These are phyloP conservation scores for Agapornis canus DNA, from an alignment of 2,797 vertebrate genomes.

Conservation along the genomic window DNA sequence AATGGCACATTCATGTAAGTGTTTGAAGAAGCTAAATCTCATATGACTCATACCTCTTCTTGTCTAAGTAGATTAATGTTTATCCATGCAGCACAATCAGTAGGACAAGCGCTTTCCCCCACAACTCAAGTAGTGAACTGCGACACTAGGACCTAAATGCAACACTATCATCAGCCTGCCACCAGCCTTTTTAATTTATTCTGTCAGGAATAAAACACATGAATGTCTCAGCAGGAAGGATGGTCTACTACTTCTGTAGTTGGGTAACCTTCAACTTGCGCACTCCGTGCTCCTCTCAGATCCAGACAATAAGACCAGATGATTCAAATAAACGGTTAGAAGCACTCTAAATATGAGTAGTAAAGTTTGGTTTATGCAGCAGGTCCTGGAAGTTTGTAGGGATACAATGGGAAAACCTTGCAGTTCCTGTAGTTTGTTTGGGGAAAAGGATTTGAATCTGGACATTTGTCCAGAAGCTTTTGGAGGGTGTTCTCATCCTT, in stretches of 20 bases:
- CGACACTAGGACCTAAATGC: accelerated
- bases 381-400: neutral
- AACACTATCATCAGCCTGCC: neutral
- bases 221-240: neutral
- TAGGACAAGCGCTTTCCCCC: neutral
- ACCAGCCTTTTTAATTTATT: neutral
- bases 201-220: neutral
- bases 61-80: neutral
- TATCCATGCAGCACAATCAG: neutral
- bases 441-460: neutral
- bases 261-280: neutral
- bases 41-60: neutral
- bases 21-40: neutral
- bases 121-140: neutral
- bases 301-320: neutral
- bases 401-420: neutral
- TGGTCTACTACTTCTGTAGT: neutral
- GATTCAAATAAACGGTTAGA: neutral
- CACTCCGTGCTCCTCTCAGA: neutral
- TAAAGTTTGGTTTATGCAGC: neutral
- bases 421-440: neutral
- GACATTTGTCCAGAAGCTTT: neutral
- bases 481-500: neutral
- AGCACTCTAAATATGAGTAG: neutral
- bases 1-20: neutral